Evolutionary conservation across 2,888 invertebrate genomes (phyloP), one percentile per base, ranked within the genome.

Genomic region (Stenichneumon culpator): DNA sequence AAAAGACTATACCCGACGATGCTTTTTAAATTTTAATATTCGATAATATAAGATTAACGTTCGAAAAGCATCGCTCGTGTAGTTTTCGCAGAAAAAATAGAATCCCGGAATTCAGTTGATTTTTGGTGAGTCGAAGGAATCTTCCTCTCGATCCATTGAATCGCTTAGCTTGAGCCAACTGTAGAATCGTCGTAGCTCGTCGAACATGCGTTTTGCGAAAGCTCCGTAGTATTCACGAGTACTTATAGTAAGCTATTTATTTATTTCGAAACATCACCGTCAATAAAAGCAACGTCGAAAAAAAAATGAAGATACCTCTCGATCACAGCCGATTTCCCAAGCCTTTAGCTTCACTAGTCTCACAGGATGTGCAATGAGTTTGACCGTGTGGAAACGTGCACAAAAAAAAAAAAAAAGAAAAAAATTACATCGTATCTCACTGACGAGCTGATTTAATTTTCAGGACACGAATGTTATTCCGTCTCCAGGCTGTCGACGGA

Each of bases 371-470:
- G 36, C 44, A 67, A 25, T 67, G n/a, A 9, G 52, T 63, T 63
- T 52, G 63, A 36, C 22, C 19, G 69, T 50, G 47, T 63, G n/a
- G 19, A 14, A 39, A 11, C 19, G 14, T 36, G 19, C 14, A 57
- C n/a, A n/a, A 36, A 52, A n/a, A 7, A 47, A 52, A n/a, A 57
- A n/a, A 67, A n/a, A 52, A 6, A 36, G n/a, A 52, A 25, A 47
- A 2, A 39, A n/a, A 83, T 65, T 22, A 9, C 39, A 67, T 60
- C 44, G 44, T 79, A 44, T n/a, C 36, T 57, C 19, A 87, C 83
- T 88, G 86, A 88, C 79, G 9, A 78, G 60, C 52, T 28, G 28
- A 36, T 86, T 84, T 80, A 36, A 74, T 86, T 88, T 88, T 79
- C 88, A 88, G 88, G 87, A 79, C 74, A 79, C 77, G 74, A 78